Base-by-base conservation (phyloP, 1,140 invertebrate genomes). In the Helicorthomorpha holstii region DNA sequence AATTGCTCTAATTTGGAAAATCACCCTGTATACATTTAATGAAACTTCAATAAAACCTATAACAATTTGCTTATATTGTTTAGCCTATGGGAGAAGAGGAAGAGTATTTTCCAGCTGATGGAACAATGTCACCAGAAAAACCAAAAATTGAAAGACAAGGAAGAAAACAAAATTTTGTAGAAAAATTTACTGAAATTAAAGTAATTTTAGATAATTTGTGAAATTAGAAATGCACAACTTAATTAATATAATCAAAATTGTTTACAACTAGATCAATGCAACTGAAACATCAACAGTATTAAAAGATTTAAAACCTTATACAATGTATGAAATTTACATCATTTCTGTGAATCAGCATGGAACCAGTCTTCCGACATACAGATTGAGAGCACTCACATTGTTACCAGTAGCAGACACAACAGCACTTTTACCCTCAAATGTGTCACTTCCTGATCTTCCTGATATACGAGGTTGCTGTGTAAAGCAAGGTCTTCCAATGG, bases 241-340 rank as follows among this genome's bases (percentile, higher is more conserved):
- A n/a, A 27, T 3, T 27, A 51, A 25, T 7, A 50, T 3, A 48
- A 51, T n/a, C 21, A 50, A 25, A 24, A 24, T 27, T 51, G 23
- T 46, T 43, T 27, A 46, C 19, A 66, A 19, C 69, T 75, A 69
- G 69, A 79, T 49, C 65, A 69, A 29, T 64, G 66, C 2, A 74
- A 74, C 50, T 68, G 73, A 53, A 77, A 74, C 1, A 1, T 73
- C 67, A 38, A 69, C 78, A 0, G 62, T 75, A 0, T 58, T 85
- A 1, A 73, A 74, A 48, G 70, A 75, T 64, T 67, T 79, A 38
- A 65, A 71, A 1, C 79, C 82, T 0, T 79, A 81, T 58, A 85
- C 82, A 21, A 85, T 86, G 82, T 87, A 88, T 61, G 82, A 86
- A 61, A 71, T 87, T 1, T 75, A 75, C 0, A 75, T 85, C 10